Conservation (phyloP, 2,113 vertebrate genomes). For the Syrmaticus mikado region DNA sequence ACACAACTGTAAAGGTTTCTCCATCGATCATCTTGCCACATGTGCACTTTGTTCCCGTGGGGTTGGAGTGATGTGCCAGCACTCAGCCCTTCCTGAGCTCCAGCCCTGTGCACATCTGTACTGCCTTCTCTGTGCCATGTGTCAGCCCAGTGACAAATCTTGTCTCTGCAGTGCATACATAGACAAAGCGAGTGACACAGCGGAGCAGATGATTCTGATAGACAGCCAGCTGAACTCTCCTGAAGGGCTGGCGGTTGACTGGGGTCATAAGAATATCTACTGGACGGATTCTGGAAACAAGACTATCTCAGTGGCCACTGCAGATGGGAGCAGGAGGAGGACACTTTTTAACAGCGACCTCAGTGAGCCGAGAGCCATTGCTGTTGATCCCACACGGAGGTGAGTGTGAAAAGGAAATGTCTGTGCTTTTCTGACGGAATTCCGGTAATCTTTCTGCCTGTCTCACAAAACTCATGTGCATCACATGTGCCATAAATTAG, state of each 20-base stretch:
- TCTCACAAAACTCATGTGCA: background rate
- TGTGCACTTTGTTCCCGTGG: rapidly evolving
- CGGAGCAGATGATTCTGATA: constrained; percentile 89
- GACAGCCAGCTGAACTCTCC: constrained; percentile 91
- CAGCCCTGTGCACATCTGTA: background rate
- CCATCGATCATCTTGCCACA: rapidly evolving
- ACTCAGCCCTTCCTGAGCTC: background rate
- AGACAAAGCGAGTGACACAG: constrained; percentile 91
- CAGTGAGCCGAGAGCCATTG: constrained; percentile 93
- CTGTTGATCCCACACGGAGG: constrained; percentile 93
- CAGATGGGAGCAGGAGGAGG: constrained; percentile 88
- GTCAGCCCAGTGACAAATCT: background rate
- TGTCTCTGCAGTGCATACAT: constrained; percentile 87
- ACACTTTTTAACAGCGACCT: constrained; percentile 90
- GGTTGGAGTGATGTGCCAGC: background rate
- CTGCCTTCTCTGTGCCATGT: rapidly evolving
- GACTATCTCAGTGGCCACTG: constrained; percentile 93
- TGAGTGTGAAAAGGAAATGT: constrained; percentile 70
- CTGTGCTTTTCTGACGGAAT: background rate
- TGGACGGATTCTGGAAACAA: constrained; percentile 98
- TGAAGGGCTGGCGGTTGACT: constrained; percentile 95
- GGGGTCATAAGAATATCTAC: constrained; percentile 98
- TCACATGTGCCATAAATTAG: background rate
- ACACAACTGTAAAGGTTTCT: background rate
- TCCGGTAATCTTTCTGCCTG: background rate